A percentile compares a stretch with the other conserved stretches of the same genome.
phyloP scores from a whole-genome alignment of 2,797 vertebrate species.

The Naso thynnoides region DNA sequence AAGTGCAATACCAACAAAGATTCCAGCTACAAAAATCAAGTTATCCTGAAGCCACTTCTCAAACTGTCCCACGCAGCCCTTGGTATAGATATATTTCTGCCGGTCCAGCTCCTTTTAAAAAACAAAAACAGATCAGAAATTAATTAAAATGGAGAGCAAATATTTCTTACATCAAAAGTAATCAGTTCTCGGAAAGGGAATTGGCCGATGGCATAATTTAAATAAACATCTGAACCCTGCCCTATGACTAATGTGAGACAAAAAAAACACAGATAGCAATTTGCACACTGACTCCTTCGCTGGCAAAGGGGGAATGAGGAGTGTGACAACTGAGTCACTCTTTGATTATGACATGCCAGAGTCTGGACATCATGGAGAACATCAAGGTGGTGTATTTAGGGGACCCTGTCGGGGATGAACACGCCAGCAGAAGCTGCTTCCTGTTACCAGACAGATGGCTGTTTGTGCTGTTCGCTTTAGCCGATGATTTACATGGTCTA shows the following conservation, averaged over 20 bases:
- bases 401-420: conserved; percentile 39
- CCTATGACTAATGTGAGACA: conserved; percentile 48
- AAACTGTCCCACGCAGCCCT: conserved; percentile 94
- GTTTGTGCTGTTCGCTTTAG: conserved; percentile 40
- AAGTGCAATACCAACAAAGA: conserved; percentile 92
- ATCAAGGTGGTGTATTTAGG: conserved; percentile 36
- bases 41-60: conserved; percentile 96
- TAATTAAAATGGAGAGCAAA: background rate
- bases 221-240: conserved; percentile 33
- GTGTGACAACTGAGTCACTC: conserved; percentile 50
- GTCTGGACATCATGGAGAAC: conserved; percentile 43
- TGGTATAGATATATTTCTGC: conserved; percentile 91
- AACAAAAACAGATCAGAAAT: conserved; percentile 7
- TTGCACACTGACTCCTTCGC: conserved; percentile 21
- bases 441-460: conserved; percentile 63
- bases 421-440: conserved; percentile 65
- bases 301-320: conserved; percentile 14
- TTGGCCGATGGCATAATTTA: conserved; percentile 6
- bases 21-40: conserved; percentile 90
- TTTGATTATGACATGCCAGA: conserved; percentile 39
- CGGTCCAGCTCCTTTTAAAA: conserved; percentile 86
- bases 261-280: conserved; percentile 30
- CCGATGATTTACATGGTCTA: conserved; percentile 29
- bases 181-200: conserved; percentile 6
- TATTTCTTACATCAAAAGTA: background rate